Base-by-base conservation (phyloP, 2,888 invertebrate species). In the Tetropium fuscum region DNA sequence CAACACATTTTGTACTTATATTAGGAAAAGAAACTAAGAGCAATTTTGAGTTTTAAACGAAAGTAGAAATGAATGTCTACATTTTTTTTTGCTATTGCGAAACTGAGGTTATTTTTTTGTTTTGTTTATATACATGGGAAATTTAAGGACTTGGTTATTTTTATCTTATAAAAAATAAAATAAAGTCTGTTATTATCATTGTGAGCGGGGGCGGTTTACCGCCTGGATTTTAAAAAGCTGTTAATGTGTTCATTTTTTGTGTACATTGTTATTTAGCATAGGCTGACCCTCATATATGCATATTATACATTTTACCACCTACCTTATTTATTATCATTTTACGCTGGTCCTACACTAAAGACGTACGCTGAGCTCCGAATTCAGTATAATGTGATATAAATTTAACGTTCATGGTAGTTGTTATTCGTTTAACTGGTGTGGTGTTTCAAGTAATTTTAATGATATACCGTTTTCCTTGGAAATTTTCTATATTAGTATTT, bases 331-430 rank as follows among this genome's bases (percentile, higher is more conserved):
- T 64, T 64, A 54, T 58, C 58, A 55, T 41, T 36, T 43, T 44
- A 22, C 25, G 48, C 10, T 57, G 44, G 45, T 45, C 45, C 49
- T 56, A 49, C 45, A 53, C n/a, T 53, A 51, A 38, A 51, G 54
- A 60, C 54, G 47, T 54, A 45, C 56, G 32, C 59, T 60, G 60
- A 58, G 32, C 36, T 32, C 43, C 8, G 16, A 47, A 45, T 58
- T 63, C 60, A 60, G 60, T 53, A 58, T 55, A 63, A 56, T 64
- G 63, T 64, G 63, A 64, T 64, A 64, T 53, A 30, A 54, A 59
- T 44, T 53, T 53, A 34, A 49, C 25, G 34, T 36, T 58, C 54
- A 57, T 13, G 40, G 16, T 45, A 40, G 56, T 54, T 57, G 41
- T 27, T 27, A 32, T 57, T 56, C 53, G 55, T 53, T 63, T 63